Evolutionary conservation across 2,888 invertebrate species (phyloP), one percentile per base, ranked within the genome.

Genomic region (Hyposoter dolosus): DNA sequence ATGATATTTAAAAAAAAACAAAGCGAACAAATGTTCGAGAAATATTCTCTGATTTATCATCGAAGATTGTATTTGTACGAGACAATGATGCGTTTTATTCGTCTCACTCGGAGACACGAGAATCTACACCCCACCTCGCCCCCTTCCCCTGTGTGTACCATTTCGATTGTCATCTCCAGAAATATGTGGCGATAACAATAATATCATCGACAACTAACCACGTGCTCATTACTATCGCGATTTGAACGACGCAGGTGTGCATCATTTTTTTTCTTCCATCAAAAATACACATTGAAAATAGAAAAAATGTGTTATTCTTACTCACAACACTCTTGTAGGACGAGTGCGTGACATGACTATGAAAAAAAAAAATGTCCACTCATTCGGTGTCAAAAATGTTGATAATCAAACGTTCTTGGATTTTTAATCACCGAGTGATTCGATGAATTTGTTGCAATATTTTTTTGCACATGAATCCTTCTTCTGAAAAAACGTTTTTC

Each of bases 41-140:
- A 45, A 19, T 47, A 43, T 23, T 43, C 65, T 66, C 35, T 47
- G 74, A 68, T 82, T 75, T 75, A 10, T 17, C 56, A 60, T 66
- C 43, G 23, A 47, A 60, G 43, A 17, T 45, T 68, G 23, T 53
- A 74, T 81, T 82, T 82, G 72, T 87, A 82, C 43, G 76, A 74
- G 76, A 80, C 75, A 40, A 65, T 47, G 50, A 50, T n/a, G 32
- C 47, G 53, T 68, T 68, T 68, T 40, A 50, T 15, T 47, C 76
- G 47, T 50, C 79, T 85, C 74, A 78, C 77, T 82, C 78, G 82
- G 74, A 40, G 80, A 83, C 81, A 81, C 83, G 82, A 71, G 68
- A 78, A 53, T 60, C 43, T 5, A n/a, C 74, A n/a, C 43, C 19
- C 12, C 56, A 3, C n/a, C 50, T 19, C n/a, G 0, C 50, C 9